Base-by-base conservation (phyloP, 1,140 invertebrate genomes). In the Solen grandis region DNA sequence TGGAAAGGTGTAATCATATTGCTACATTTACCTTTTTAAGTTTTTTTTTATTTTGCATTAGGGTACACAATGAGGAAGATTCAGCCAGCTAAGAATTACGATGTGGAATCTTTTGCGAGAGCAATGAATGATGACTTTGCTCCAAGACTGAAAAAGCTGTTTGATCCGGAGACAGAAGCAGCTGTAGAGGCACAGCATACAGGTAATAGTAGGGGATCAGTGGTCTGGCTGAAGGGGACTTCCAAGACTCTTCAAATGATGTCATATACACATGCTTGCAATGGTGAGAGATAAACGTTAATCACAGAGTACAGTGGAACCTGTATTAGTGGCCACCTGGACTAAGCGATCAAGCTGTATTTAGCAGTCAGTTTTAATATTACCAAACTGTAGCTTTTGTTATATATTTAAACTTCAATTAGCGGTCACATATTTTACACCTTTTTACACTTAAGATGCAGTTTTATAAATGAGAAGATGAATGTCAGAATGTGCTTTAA, bases 91-190 rank as follows among this genome's bases (percentile, higher is more conserved):
- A 89, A 92, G 68, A 91, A 92, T 57, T 92, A 91, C 86, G 91
- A 92, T 86, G 91, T 92, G 10, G 87, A 91, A 10, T 90, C 90
- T 38, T 90, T 92, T 85, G 92, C 92, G 5, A 81, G 89, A 54
- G 92, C 92, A 5, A 92, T 93, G 92, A 93, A 93, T 82, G 87
- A 88, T 74, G 91, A 93, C 82, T 92, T 93, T 88, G 92, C 88
- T 38, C 88, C 90, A 29, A 86, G 88, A 69, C 82, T 92, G 19
- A 89, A 92, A 79, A 87, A 92, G 54, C 68, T 93, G 22, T 93
- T 92, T 88, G 89, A 92, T 31, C 86, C 87, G 16, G 92, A 93
- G 85, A 89, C 87, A 62, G 88, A 92, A 52, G 92, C 92, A 29
- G 91, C 90, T 19, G 65, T 92, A 19, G 85, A 89, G 68, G 91